Percentiles rank a stretch among this genome's conserved stretches.
Conservation (phyloP, 2,797 vertebrate genomes). For the Gallirallus australis region DNA sequence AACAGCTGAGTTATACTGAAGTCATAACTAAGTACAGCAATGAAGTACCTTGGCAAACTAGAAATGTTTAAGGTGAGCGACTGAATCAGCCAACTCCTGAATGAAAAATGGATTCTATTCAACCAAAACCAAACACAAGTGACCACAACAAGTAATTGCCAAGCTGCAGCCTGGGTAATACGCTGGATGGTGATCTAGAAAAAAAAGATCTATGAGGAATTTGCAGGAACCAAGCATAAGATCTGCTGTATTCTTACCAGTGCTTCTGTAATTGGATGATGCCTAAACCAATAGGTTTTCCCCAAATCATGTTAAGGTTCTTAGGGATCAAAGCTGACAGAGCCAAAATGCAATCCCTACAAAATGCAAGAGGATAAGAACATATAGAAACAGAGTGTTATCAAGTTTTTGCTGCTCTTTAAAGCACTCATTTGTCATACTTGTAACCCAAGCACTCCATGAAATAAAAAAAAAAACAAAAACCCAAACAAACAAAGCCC, state of each 20-base stretch:
- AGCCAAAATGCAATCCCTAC: not conserved
- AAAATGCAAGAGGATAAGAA: not conserved
- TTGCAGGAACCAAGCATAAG: not conserved
- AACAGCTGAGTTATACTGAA: slow-evolving; percentile 48
- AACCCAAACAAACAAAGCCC: no score
- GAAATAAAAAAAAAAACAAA: not conserved
- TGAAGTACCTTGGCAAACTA: not conserved
- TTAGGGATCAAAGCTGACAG: not conserved
- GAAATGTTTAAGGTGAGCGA: not conserved
- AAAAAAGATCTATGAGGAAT: not conserved
- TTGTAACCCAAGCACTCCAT: not conserved
- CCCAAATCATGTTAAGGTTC: not conserved
- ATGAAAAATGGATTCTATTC: not conserved
- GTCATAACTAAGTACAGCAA: not conserved
- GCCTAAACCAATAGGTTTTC: not conserved
- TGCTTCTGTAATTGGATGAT: not conserved
- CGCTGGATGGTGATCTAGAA: not conserved
- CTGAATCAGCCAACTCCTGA: not conserved
- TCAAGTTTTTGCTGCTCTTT: not conserved
- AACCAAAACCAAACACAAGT: not conserved
- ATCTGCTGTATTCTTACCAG: not conserved
- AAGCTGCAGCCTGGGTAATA: not conserved
- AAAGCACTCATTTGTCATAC: not conserved
- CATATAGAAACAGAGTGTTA: not conserved
- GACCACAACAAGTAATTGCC: not conserved